A percentile compares a stretch with the other conserved stretches of the same genome.
Conservation (phyloP, 2,888 invertebrate species). For the Steinernema scapterisci region DNA sequence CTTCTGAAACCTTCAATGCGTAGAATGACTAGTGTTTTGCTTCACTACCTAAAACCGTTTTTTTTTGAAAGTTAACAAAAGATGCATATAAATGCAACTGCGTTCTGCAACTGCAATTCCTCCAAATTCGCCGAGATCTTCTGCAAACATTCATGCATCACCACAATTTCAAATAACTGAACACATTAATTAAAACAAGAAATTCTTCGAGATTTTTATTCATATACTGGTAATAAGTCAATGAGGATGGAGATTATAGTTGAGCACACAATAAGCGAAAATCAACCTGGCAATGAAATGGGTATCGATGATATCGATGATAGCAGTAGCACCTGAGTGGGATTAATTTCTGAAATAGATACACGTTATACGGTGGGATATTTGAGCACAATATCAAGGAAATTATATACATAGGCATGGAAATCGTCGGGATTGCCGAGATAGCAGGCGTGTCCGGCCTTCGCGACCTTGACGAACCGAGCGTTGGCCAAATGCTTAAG, state of each 20-base stretch:
- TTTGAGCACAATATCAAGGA: conserved; percentile 35
- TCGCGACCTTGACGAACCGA: conserved; percentile 36
- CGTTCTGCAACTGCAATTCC: too few relatives aligned
- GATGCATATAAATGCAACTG: too few relatives aligned
- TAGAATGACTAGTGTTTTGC: too few relatives aligned
- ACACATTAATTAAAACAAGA: too few relatives aligned
- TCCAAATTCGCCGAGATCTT: too few relatives aligned
- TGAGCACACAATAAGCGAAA: neutral
- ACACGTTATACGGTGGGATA: conserved; percentile 32
- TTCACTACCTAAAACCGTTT: too few relatives aligned
- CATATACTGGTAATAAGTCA: too few relatives aligned
- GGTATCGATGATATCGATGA: neutral
- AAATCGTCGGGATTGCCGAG: conserved; percentile 38
- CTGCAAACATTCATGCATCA: too few relatives aligned
- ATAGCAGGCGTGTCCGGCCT: conserved; percentile 42
- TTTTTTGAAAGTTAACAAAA: too few relatives aligned
- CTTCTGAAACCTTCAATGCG: too few relatives aligned
- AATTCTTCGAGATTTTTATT: too few relatives aligned
- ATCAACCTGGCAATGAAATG: conserved; percentile 9
- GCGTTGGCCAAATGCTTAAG: conserved; percentile 38
- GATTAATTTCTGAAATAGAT: neutral
- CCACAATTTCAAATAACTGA: too few relatives aligned
- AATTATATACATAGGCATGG: conserved; percentile 33
- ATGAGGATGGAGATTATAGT: neutral
- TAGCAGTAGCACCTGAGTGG: neutral